Evolutionary conservation across 2,113 vertebrate genomes (phyloP), one percentile per base, ranked within the genome.

Genomic region (Polypterus senegalus): DNA sequence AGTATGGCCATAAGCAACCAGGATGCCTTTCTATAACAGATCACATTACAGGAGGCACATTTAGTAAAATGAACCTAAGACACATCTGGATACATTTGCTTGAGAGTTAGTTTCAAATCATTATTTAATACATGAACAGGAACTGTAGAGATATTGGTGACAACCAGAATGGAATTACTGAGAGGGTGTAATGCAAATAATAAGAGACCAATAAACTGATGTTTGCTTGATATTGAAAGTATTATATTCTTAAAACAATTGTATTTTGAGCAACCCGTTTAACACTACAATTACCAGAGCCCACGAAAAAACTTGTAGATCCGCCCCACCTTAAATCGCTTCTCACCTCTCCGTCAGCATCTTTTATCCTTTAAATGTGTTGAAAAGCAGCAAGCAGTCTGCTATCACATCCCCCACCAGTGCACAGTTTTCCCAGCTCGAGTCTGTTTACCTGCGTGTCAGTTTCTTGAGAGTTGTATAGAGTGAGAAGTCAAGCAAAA

Each of bases 1-100:
- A 60, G 45, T 57, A 70, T 59, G 61, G 58, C 61, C 54, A 7
- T 70, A 55, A 47, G 65, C 63, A 62, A 71, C 59, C 66, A 61
- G 60, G 60, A 66, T 70, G 44, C 67, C 60, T 7, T 64, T 3
- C 54, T 70, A 54, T 74, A 70, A 63, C 5, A 3, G 60, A 67
- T 70, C 10, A 63, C 64, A 67, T 48, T 66, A 54, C 48, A 62
- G 52, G 56, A 62, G 48, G 66, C 27, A 59, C 63, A 7, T 60
- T 70, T 74, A 58, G 65, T 64, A 47, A 70, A 55, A 66, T 65
- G 43, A 56, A 74, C 68, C 49, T 65, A 52, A 67, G 63, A 70
- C 6, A 71, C 3, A 27, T 67, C 55, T 67, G 67, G 52, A 61
- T 71, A 69, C 63, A 47, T 68, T 27, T 67, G 64, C 3, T 62